Percentiles rank a stretch among this genome's conserved stretches.
Evolutionary conservation across 2,888 invertebrate genomes (phyloP).

Genomic region (Chloromyia formosa): DNA sequence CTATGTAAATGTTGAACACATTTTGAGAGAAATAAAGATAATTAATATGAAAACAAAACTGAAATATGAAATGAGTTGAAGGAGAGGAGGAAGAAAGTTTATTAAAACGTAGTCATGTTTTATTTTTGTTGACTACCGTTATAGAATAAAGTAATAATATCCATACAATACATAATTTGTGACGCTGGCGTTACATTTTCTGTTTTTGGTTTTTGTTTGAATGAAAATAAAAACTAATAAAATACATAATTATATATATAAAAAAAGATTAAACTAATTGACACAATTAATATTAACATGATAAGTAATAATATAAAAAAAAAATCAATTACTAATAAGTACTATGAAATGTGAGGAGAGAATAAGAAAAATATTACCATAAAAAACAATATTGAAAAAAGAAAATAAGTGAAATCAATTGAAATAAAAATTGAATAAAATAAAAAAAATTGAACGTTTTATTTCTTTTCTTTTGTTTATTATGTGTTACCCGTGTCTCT

Average conservation of each 20-base stretch:
- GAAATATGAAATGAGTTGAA: conserved; percentile 22
- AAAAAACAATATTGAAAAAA: background rate
- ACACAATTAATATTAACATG: conserved; percentile 20
- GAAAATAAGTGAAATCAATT: conserved; percentile 32
- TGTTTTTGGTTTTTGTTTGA: conserved; percentile 50
- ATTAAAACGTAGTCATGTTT: conserved; percentile 21
- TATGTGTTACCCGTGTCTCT: too few species aligned
- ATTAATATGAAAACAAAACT: conserved; percentile 48
- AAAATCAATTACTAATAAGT: conserved; percentile 35
- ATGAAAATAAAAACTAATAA: background rate
- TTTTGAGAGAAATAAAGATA: conserved; percentile 46
- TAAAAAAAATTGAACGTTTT: background rate
- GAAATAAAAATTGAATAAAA: conserved; percentile 38
- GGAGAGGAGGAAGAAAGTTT: conserved; percentile 50
- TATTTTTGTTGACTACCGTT: conserved; percentile 29
- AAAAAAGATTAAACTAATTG: conserved; percentile 10
- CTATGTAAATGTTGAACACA: conserved; percentile 10
- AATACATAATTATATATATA: background rate
- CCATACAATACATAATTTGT: conserved; percentile 47
- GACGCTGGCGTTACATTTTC: conserved; percentile 52
- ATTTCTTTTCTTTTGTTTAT: too few species aligned
- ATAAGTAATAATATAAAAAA: background rate
- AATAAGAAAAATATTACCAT: background rate
- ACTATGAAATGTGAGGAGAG: conserved; percentile 16
- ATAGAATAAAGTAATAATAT: background rate